Conservation (phyloP, 2,888 invertebrate species). For the Eremobia ochroleuca region DNA sequence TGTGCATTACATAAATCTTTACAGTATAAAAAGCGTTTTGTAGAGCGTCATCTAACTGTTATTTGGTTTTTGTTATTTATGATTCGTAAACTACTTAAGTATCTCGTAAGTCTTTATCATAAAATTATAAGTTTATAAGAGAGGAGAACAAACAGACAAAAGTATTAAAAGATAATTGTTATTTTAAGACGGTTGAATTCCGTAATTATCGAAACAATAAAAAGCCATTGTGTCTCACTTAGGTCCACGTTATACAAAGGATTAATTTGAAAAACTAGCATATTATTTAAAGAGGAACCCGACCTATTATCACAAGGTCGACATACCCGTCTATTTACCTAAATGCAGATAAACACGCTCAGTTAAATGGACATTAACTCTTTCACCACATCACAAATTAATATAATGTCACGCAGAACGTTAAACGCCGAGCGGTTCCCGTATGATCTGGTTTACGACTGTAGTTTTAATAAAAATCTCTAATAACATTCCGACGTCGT, state of each 20-base stretch:
- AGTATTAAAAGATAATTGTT: neutral
- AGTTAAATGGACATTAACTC: constrained; percentile 67
- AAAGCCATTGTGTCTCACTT: neutral
- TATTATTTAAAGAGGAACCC: neutral
- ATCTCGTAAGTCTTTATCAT: neutral
- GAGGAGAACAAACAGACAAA: neutral
- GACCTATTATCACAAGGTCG: neutral
- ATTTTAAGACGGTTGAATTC: neutral
- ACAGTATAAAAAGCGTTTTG: constrained; percentile 35
- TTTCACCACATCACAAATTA: constrained; percentile 79
- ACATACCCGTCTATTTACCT: constrained; percentile 25
- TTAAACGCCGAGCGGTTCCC: constrained; percentile 74
- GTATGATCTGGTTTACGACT: constrained; percentile 84
- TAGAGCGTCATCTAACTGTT: constrained; percentile 19
- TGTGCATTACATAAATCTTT: constrained; percentile 51
- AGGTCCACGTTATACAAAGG: neutral
- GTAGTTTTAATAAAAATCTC: constrained; percentile 85
- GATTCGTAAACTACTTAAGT: neutral
- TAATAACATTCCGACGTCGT: constrained; percentile 85
- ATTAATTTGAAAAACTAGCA: neutral
- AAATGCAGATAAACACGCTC: constrained; percentile 54
- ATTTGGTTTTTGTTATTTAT: constrained; percentile 12
- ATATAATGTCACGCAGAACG: constrained; percentile 75
- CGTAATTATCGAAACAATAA: neutral
- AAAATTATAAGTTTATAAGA: neutral